Base-by-base conservation (phyloP, 2,113 vertebrate genomes). In the Porphyrio hochstetteri region DNA sequence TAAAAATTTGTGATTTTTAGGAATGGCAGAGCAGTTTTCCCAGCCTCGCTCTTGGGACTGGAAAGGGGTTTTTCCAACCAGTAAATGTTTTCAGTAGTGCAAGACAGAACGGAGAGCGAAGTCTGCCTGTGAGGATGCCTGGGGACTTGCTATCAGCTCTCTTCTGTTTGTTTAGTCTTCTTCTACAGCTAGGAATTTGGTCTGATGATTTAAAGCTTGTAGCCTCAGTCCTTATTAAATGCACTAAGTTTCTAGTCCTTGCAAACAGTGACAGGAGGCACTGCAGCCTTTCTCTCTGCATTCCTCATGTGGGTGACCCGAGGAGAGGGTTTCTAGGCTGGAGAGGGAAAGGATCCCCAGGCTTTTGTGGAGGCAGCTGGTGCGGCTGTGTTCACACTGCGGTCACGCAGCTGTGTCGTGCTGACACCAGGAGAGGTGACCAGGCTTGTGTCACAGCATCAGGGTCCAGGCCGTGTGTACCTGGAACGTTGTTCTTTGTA, bases 321-420 rank as follows among this genome's bases (percentile, higher is more conserved):
- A 57, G 28, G 63, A n/a, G 53, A 36, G 10, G 18, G 24, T 11
- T 14, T 29, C 31, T n/a, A 16, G 44, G 56, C 80, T 29, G 40
- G 46, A 40, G 36, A 57, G 23, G 40, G 57, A 25, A 15, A 3
- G 8, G 42, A 52, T 13, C 16, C 15, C 29, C 25, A 16, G 55
- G 40, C 74, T 46, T 19, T 18, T n/a, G 44, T 8, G 8, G 52
- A 20, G 36, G 48, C 56, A 38, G 78, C 50, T 33, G 79, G 6
- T 40, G 6, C 24, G 13, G 67, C 77, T 29, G 29, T 17, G 42
- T 13, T 25, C 74, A 17, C 23, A 0, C 79, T 11, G 28, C 4
- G 17, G 31, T 13, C 19, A 11, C 3, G 8, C 72, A 17, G 60
- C 40, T 46, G 1, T 1, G 53, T 8, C 0, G 42, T 36, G 9